Evolutionary conservation across 1,140 invertebrate species (phyloP).

Genomic region (Bombus superbus): DNA sequence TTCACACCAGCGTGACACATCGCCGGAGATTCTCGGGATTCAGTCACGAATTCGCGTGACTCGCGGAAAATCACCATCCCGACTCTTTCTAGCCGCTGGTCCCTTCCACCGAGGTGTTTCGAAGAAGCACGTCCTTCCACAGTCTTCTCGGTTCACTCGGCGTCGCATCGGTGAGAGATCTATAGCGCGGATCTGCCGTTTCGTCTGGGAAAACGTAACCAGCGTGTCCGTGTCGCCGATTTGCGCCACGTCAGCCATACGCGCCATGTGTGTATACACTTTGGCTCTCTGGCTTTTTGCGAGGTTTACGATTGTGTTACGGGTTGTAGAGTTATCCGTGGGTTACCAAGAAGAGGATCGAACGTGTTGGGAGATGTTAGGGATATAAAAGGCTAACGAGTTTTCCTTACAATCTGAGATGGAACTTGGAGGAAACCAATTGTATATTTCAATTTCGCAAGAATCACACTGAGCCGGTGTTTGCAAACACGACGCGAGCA

Average conservation of each 20-base stretch:
- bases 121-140: not conserved
- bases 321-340: not conserved
- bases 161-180: conserved; percentile 55
- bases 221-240: not conserved
- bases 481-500: not conserved
- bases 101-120: not conserved
- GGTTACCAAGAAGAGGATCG: not conserved
- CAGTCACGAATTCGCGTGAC: conserved; percentile 76
- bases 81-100: conserved; percentile 7
- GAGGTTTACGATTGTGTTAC: no score
- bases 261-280: not conserved
- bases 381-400: no score
- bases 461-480: not conserved
- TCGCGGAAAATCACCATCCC: conserved; percentile 66
- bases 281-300: not conserved
- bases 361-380: not conserved
- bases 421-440: not conserved
- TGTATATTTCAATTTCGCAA: not conserved
- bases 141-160: not conserved
- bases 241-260: not conserved
- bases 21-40: conserved; percentile 66
- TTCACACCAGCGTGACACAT: conserved; percentile 74
- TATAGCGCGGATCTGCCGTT: not conserved
- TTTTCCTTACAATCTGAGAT: not conserved
- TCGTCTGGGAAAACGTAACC: not conserved